These are phyloP conservation scores for Symphodus melops DNA, from an alignment of 2,113 vertebrate genomes.

Conservation along the genomic window DNA sequence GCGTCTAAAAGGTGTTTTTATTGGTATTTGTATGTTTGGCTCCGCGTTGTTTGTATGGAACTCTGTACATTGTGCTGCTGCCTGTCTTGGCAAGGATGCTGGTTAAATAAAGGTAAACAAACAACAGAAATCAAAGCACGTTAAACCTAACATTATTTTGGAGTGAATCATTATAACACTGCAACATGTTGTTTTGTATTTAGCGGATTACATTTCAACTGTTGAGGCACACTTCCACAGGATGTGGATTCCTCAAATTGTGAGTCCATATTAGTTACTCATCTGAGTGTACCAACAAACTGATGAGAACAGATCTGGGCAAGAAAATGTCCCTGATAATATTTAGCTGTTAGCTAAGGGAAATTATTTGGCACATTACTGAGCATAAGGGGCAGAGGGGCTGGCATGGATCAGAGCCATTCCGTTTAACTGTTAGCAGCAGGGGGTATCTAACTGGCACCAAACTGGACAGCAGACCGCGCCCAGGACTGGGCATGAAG, in stretches of 20 bases:
- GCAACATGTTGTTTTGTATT: too few relatives aligned
- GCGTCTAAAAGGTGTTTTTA: too few relatives aligned
- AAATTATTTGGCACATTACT: constrained; percentile 39
- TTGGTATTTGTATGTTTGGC: too few relatives aligned
- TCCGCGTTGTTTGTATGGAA: too few relatives aligned
- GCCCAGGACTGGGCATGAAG: constrained; percentile 37
- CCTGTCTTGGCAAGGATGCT: too few relatives aligned
- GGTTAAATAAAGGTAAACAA: too few relatives aligned
- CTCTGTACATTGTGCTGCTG: too few relatives aligned
- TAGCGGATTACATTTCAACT: too few relatives aligned
- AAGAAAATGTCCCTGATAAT: constrained; percentile 23
- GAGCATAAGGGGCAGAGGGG: constrained; percentile 42
- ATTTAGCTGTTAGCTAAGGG: constrained; percentile 41
- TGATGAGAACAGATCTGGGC: constrained; percentile 29
- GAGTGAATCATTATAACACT: too few relatives aligned
- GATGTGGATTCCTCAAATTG: not conserved
- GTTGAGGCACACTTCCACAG: too few relatives aligned
- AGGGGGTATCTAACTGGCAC: constrained; percentile 58
- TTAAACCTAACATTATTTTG: too few relatives aligned
- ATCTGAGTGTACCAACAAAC: not conserved
- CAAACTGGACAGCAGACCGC: constrained; percentile 47
- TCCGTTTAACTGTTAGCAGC: constrained; percentile 65
- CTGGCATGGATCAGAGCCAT: constrained; percentile 48
- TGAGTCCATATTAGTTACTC: not conserved
- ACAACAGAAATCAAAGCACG: too few relatives aligned